Evolutionary conservation across 2,113 vertebrate genomes (phyloP), one percentile per base, ranked within the genome.

Genomic region (Glareola pratincola): DNA sequence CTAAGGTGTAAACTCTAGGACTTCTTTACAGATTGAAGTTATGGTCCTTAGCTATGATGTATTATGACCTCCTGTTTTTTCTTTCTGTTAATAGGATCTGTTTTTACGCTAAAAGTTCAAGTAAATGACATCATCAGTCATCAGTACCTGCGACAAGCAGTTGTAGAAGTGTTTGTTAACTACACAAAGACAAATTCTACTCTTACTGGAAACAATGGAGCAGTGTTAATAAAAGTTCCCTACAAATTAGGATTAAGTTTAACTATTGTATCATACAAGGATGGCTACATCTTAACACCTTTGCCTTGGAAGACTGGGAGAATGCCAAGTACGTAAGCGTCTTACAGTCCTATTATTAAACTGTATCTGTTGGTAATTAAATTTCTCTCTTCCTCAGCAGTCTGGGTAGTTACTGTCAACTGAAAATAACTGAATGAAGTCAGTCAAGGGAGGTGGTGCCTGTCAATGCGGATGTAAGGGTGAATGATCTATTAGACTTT

Each of bases 271-370:
- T 99, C 99, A 3, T 97, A 96, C 96, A 99, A 98, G 98, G 98
- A 98, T 74, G 99, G 99, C 84, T 99, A 99, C 39, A 94, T 99
- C n/a, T 97, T 99, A 97, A 98, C 98, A 32, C 98, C 98, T 29
- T 97, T 99, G 94, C 99, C 99, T 54, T 99, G 99, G 99, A 99
- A 98, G 97, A 99, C 98, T 39, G 94, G 96, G 69, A 99, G 98
- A 96, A 99, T 99, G 98, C 99, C 99, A 85, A 98, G 99, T 99
- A 97, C 97, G 98, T 93, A 73, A 94, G 87, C 69, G 0, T 47
- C 85, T 96, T 91, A 67, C 19, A 18, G 51, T 51, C 74, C 86
- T 95, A 57, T 95, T 84, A 84, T 79, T 91, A 92, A 67, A 66
- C 72, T 82, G 23, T 64, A 64, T 63, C 45, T 92, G 36, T 69